phyloP scores from a whole-genome alignment of 2,113 vertebrate genomes.

The Poeciliopsis occidentalis region DNA sequence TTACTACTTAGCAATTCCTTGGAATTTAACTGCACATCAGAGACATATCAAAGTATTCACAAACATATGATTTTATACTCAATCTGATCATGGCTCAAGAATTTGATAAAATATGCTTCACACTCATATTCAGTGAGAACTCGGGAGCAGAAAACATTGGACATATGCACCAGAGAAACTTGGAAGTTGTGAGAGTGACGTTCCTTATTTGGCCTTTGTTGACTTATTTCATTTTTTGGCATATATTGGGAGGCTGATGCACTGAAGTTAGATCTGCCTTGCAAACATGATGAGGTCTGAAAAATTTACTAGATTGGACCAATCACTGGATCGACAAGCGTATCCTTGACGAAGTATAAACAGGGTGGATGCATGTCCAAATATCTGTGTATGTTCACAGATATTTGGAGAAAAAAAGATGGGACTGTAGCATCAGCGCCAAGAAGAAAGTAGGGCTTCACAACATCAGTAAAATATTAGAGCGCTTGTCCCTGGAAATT shows the following conservation, averaged over 20 bases:
- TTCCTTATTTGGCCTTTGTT: background rate
- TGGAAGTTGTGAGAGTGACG: background rate
- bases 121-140: slow-evolving; percentile 23
- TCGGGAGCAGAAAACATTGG: slow-evolving; percentile 14
- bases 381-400: background rate
- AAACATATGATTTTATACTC: slow-evolving; percentile 55
- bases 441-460: background rate
- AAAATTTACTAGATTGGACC: background rate
- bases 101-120: slow-evolving; percentile 47
- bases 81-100: slow-evolving; percentile 29
- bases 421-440: background rate
- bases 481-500: too few species aligned
- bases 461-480: background rate
- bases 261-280: background rate
- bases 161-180: background rate
- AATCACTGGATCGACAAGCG: background rate
- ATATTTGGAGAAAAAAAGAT: too few species aligned
- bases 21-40: slow-evolving; percentile 44
- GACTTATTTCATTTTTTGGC: background rate
- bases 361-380: background rate
- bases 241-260: background rate
- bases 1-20: too few species aligned
- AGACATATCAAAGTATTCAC: slow-evolving; percentile 38
- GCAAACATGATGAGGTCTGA: background rate
- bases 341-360: background rate